phyloP scores from a whole-genome alignment of 2,888 invertebrate species.

The Carpatolechia fugitivella region DNA sequence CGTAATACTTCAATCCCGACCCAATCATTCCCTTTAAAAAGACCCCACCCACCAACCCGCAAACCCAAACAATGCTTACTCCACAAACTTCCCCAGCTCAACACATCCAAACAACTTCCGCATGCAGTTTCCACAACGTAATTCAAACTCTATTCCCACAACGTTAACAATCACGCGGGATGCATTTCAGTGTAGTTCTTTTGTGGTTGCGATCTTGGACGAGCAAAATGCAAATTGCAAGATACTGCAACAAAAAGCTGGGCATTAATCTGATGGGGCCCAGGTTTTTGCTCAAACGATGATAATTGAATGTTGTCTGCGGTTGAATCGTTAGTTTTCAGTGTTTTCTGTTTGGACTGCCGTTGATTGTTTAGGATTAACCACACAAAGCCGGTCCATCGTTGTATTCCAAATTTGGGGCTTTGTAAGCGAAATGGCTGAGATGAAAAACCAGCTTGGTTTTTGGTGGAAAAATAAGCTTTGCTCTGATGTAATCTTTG shows the following conservation, averaged over 20 bases:
- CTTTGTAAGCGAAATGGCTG: no score
- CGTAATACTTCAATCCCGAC: neutral
- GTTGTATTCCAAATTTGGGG: no score
- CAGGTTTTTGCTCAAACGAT: constrained; percentile 33
- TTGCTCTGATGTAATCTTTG: no score
- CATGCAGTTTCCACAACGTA: constrained; percentile 35
- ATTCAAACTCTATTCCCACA: constrained; percentile 50
- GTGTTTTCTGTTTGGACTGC: neutral
- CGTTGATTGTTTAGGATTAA: neutral
- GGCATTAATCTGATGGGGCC: constrained; percentile 48
- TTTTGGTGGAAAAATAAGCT: no score
- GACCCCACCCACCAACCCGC: neutral
- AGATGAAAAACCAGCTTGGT: no score
- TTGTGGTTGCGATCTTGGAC: constrained; percentile 45
- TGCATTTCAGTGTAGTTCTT: constrained; percentile 27
- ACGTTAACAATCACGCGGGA: constrained; percentile 33
- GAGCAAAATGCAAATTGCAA: constrained; percentile 61
- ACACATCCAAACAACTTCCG: constrained; percentile 31
- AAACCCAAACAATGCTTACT: constrained; percentile 19
- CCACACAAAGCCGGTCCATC: no score
- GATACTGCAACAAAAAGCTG: constrained; percentile 45
- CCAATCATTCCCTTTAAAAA: neutral
- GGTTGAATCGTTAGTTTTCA: neutral
- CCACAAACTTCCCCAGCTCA: constrained; percentile 8
- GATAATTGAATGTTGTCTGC: constrained; percentile 13